Evolutionary conservation across 1,140 invertebrate species (phyloP).

Genomic region (Parasteatoda tepidariorum): DNA sequence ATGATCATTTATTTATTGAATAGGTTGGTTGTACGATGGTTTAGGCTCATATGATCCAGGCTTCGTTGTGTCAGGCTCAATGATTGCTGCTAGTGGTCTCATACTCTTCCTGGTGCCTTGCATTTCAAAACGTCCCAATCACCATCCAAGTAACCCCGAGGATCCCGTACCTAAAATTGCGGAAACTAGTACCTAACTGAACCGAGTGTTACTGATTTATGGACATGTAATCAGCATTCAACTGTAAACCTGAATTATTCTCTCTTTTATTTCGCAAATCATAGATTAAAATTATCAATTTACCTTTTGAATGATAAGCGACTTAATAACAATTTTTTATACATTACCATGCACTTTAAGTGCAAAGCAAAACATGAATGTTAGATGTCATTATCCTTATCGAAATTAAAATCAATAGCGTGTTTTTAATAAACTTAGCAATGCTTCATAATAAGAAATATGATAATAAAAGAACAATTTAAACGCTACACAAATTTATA

Average conservation of each 20-base stretch:
- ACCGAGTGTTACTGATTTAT: neutral
- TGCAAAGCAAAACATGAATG: no score
- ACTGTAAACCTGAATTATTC: neutral
- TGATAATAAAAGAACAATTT: no score
- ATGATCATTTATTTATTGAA: no score
- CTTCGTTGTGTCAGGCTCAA: slow-evolving; percentile 83
- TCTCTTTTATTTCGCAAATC: neutral
- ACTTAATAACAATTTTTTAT: no score
- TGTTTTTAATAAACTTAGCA: no score
- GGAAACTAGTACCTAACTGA: slow-evolving; percentile 14
- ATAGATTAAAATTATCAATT: neutral
- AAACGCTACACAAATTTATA: no score
- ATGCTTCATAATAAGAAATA: no score
- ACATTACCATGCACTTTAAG: no score
- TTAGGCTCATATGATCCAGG: slow-evolving; percentile 83
- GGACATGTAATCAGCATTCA: neutral
- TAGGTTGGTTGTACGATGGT: slow-evolving; percentile 84
- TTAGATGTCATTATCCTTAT: no score
- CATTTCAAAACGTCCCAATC: slow-evolving; percentile 71
- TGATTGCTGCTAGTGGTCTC: slow-evolving; percentile 86
- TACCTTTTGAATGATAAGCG: no score
- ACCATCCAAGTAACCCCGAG: neutral
- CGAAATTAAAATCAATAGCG: no score
- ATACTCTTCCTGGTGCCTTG: slow-evolving; percentile 89
- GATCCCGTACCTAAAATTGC: slow-evolving; percentile 7